Conservation (phyloP, 1,140 invertebrate species). For the Eumaeus atala region DNA sequence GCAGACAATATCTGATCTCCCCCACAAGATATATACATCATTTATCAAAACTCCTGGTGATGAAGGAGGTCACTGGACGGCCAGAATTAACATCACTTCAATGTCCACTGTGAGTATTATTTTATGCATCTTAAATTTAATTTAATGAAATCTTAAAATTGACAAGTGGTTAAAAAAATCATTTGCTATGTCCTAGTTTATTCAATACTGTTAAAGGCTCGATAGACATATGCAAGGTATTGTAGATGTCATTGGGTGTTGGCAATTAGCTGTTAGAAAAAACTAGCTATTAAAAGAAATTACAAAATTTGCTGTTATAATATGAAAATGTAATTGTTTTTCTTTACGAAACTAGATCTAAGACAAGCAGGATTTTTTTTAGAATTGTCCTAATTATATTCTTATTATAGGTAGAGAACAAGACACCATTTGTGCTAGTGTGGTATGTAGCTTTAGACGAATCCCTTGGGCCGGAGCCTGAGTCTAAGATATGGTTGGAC, state of each 20-base stretch:
- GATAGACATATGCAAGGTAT: no score
- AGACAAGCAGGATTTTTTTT: no score
- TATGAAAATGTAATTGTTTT: no score
- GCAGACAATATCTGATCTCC: constrained; percentile 90
- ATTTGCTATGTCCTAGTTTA: no score
- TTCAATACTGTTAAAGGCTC: no score
- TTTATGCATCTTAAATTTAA: neutral
- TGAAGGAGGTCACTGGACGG: constrained; percentile 95
- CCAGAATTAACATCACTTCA: constrained; percentile 83
- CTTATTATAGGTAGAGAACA: constrained; percentile 22
- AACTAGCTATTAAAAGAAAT: no score
- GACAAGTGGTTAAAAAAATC: no score
- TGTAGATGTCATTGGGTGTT: no score
- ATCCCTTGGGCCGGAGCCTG: constrained; percentile 76
- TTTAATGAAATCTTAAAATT: no score
- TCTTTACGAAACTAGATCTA: no score
- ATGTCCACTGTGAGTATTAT: constrained; percentile 71
- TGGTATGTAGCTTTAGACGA: constrained; percentile 87
- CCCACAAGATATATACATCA: constrained; percentile 86
- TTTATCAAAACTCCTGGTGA: constrained; percentile 91
- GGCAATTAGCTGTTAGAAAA: no score
- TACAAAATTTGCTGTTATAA: no score
- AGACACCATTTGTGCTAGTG: constrained; percentile 78
- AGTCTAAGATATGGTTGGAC: constrained; percentile 75
- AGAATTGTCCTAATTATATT: neutral